Percentiles rank a stretch among this genome's conserved stretches.
These are phyloP conservation scores for Melanostoma scalare DNA, from an alignment of 2,888 invertebrate species.

Conservation along the genomic window DNA sequence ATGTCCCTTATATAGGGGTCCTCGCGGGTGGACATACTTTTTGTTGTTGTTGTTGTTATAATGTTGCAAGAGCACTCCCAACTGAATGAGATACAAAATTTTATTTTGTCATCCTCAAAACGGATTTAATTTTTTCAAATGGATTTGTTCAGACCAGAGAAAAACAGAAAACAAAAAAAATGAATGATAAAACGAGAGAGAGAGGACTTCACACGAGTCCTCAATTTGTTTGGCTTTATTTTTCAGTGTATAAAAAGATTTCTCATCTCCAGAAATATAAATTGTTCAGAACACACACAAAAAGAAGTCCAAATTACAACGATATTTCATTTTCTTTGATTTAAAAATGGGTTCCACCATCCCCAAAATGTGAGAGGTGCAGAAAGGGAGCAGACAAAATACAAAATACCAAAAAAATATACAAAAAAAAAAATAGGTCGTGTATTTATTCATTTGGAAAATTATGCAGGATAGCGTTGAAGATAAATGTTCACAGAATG, in stretches of 20 bases:
- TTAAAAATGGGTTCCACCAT: slow-evolving; percentile 39
- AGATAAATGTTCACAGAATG: slow-evolving; percentile 46
- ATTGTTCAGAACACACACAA: neutral
- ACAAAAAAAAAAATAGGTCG: slow-evolving; percentile 50
- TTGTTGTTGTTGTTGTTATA: slow-evolving; percentile 21
- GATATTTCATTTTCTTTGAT: slow-evolving; percentile 71
- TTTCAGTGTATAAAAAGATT: slow-evolving; percentile 43
- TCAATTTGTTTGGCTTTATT: slow-evolving; percentile 65
- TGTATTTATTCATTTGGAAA: slow-evolving; percentile 71
- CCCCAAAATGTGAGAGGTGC: slow-evolving; percentile 1
- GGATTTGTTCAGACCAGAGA: slow-evolving; percentile 12
- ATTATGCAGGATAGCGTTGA: slow-evolving; percentile 68
- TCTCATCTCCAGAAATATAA: slow-evolving; percentile 17
- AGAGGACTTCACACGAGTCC: slow-evolving; percentile 39
- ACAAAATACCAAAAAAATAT: slow-evolving; percentile 4
- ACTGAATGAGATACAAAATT: slow-evolving; percentile 10
- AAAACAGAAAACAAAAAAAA: neutral
- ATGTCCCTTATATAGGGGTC: slow-evolving; percentile 15
- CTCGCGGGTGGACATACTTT: slow-evolving; percentile 5
- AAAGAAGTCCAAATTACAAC: slow-evolving; percentile 61
- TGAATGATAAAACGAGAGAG: neutral
- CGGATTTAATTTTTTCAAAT: slow-evolving; percentile 59
- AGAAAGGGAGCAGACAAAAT: neutral
- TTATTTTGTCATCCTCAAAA: slow-evolving; percentile 52
- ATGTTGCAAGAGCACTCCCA: slow-evolving; percentile 9